Base-by-base conservation (phyloP, 2,797 vertebrate species). In the Coranthus polyacanthus region DNA sequence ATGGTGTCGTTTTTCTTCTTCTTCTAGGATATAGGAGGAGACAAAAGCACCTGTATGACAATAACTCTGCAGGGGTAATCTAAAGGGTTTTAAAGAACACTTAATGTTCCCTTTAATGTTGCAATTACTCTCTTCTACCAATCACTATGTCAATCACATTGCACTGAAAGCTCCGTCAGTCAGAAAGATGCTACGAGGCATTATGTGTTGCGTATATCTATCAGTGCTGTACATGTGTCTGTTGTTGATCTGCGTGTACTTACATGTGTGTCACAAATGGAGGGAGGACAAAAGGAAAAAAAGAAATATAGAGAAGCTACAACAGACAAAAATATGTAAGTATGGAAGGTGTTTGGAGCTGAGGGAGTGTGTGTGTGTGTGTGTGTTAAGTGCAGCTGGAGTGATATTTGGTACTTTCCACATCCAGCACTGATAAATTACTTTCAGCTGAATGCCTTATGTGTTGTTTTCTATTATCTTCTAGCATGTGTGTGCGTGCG, bases 331-430 rank as follows among this genome's bases (percentile, higher is more conserved):
- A 29, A 47, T 41, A 72, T 55, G 69, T 69, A 68, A 45, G 47
- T 77, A 16, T 15, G 15, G 20, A 20, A 9, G 10, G 63, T 72
- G 66, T 45, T 16, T 64, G 9, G 13, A 58, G 46, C 20, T 32
- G 38, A 37, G 61, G 32, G 71, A 45, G 75, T 72, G 58, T 70
- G 65, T 78, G 43, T 63, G 52, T 17, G 75, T 72, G 58, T 70
- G 65, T 78, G 43, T 63, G 52, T 17, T 34, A 61, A 66, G 55
- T 82, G 83, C 82, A 86, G 85, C 89, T 85, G 85, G 54, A 75
- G 87, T 80, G 68, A 88, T 87, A 58, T 90, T 82, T 85, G 90
- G 89, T 88, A 91, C 89, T 91, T 91, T 91, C 89, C 89, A 82
- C 53, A 69, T 64, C 49, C 59, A 75, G 70, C 18, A 20, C 64